Percentiles rank a stretch among this genome's conserved stretches.
These are phyloP conservation scores for Telmatherina bonti DNA, from an alignment of 2,797 vertebrate species.

Conservation along the genomic window DNA sequence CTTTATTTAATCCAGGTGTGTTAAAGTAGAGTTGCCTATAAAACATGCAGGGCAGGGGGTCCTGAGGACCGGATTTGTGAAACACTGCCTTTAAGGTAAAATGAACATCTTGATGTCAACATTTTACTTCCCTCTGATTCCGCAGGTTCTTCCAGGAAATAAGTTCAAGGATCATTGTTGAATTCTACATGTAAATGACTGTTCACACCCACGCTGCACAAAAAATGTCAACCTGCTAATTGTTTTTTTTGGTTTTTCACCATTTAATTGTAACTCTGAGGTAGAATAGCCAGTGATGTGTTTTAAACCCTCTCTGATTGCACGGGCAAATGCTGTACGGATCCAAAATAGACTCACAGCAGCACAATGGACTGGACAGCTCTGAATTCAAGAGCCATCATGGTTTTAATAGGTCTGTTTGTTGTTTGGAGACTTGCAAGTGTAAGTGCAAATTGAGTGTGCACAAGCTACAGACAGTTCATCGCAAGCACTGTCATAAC, in stretches of 20 bases:
- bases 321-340: neutral
- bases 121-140: neutral
- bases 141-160: neutral
- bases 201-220: neutral
- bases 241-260: neutral
- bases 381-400: slow-evolving; percentile 7
- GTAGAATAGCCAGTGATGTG: neutral
- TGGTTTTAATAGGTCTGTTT: slow-evolving; percentile 10
- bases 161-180: neutral
- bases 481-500: neutral
- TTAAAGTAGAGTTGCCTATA: too few species aligned
- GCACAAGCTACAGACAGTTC: neutral
- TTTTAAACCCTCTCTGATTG: neutral
- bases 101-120: slow-evolving; percentile 6
- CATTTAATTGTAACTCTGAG: neutral
- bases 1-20: too few species aligned
- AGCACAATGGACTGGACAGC: neutral
- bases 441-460: slow-evolving; percentile 14
- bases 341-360: slow-evolving; percentile 6
- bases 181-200: neutral
- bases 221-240: neutral
- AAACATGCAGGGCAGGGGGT: too few species aligned
- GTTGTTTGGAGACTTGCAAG: slow-evolving; percentile 21
- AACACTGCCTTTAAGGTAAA: slow-evolving; percentile 22
- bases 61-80: too few species aligned